phyloP scores from a whole-genome alignment of 2,797 vertebrate genomes.

The Enteromius thamalakanensis region DNA sequence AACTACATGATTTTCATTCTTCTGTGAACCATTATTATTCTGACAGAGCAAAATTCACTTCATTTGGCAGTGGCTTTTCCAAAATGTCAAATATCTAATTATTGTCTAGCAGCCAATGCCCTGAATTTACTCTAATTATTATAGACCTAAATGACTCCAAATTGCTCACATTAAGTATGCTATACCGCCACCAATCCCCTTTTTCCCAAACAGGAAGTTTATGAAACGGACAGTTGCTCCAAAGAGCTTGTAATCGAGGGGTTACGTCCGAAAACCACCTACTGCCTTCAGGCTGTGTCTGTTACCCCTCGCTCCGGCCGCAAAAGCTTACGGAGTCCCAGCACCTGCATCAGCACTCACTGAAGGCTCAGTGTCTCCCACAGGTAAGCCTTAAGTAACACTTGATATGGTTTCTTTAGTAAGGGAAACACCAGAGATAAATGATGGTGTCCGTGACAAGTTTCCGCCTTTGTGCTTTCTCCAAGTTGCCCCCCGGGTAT shows the following conservation, averaged over 20 bases:
- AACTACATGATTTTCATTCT: neutral
- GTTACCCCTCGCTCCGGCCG: conserved; percentile 61
- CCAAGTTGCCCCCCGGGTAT: conserved; percentile 14
- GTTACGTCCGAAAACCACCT: conserved; percentile 60
- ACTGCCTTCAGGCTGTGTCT: conserved; percentile 75
- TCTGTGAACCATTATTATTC: neutral
- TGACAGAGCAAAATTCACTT: neutral
- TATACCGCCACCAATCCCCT: neutral
- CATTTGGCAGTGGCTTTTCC: neutral
- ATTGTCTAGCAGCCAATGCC: neutral
- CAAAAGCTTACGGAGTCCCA: conserved; percentile 64
- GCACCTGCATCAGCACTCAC: conserved; percentile 66
- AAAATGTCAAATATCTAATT: neutral
- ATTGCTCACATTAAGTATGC: neutral
- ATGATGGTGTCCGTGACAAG: conserved; percentile 14
- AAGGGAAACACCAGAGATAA: conserved; percentile 26
- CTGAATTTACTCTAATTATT: neutral
- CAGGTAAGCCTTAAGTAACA: conserved; percentile 39
- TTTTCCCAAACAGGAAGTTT: conserved; percentile 63
- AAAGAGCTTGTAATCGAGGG: conserved; percentile 64
- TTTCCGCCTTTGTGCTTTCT: conserved; percentile 48
- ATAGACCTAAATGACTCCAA: neutral
- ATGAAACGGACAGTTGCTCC: conserved; percentile 63
- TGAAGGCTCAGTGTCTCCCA: conserved; percentile 57
- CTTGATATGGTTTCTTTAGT: conserved; percentile 1